Evolutionary conservation across 2,888 invertebrate genomes (phyloP).

Genomic region (Lithophane leautieri): DNA sequence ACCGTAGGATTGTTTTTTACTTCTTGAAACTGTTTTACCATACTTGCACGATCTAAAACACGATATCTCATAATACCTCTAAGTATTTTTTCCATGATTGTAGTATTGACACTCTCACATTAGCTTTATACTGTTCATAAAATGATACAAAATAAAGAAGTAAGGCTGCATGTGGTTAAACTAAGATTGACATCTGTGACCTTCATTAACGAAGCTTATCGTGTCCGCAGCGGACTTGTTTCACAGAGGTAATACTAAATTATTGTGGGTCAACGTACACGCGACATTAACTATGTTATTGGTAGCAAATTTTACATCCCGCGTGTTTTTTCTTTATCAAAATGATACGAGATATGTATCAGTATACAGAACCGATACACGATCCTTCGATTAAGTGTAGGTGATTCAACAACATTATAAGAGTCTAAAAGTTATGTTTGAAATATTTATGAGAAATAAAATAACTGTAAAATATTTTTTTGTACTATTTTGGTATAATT

Average conservation of each 20-base stretch:
- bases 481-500: slow-evolving; percentile 17
- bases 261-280: slow-evolving; percentile 73
- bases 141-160: slow-evolving; percentile 52
- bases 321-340: slow-evolving; percentile 31
- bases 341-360: slow-evolving; percentile 41
- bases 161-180: slow-evolving; percentile 56
- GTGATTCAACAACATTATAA: neutral
- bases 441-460: slow-evolving; percentile 9
- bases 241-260: slow-evolving; percentile 61
- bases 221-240: slow-evolving; percentile 66
- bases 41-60: slow-evolving; percentile 94
- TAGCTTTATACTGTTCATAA: slow-evolving; percentile 38
- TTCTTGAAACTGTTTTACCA: slow-evolving; percentile 98
- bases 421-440: slow-evolving; percentile 10
- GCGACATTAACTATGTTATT: slow-evolving; percentile 8
- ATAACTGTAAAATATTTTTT: neutral
- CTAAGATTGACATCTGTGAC: slow-evolving; percentile 85
- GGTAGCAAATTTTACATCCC: slow-evolving; percentile 17
- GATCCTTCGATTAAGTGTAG: neutral
- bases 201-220: slow-evolving; percentile 86
- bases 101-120: slow-evolving; percentile 57
- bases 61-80: slow-evolving; percentile 97
- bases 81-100: slow-evolving; percentile 95
- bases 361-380: neutral
- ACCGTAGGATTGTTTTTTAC: slow-evolving; percentile 97